Percentiles rank a stretch among this genome's conserved stretches.
phyloP scores from a whole-genome alignment of 2,888 invertebrate genomes.

The Abscondita cerata region DNA sequence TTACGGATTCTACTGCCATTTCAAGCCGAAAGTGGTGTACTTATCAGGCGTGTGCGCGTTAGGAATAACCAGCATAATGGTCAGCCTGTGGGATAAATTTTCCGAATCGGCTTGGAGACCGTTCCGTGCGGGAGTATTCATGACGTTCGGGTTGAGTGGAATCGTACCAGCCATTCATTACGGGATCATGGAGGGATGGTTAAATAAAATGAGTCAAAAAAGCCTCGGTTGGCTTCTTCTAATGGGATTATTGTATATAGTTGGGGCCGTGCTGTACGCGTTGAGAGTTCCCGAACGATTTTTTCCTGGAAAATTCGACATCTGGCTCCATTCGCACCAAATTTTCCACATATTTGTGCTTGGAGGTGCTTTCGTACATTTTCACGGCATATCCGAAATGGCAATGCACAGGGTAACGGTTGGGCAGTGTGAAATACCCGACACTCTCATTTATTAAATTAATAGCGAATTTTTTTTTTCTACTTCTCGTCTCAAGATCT shows the following conservation, averaged over 20 bases:
- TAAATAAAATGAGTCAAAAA: conserved; percentile 89
- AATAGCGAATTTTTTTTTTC: too few species aligned
- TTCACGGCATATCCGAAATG: conserved; percentile 97
- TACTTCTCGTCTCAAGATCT: too few species aligned
- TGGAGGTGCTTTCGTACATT: conserved; percentile 98
- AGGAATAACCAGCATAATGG: conserved; percentile 92
- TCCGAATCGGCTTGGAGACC: conserved; percentile 92
- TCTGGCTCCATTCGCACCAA: conserved; percentile 99
- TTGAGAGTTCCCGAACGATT: conserved; percentile 95
- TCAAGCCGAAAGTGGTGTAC: conserved; percentile 92
- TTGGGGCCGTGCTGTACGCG: conserved; percentile 96
- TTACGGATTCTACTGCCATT: conserved; percentile 99
- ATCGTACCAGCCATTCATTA: conserved; percentile 98
- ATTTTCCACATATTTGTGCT: conserved; percentile 98
- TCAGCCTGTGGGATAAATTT: conserved; percentile 94
- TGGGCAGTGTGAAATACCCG: conserved; percentile 74
- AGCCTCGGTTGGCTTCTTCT: conserved; percentile 71
- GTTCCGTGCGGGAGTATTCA: conserved; percentile 93
- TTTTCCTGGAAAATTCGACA: conserved; percentile 96
- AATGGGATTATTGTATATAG: conserved; percentile 81
- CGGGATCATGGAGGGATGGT: conserved; percentile 93
- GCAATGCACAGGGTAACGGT: conserved; percentile 92
- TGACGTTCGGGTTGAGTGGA: conserved; percentile 95
- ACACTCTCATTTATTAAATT: conserved; percentile 52
- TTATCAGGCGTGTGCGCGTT: conserved; percentile 84